Base-by-base conservation (phyloP, 2,113 vertebrate genomes). In the Nothocercus nigrocapillus region DNA sequence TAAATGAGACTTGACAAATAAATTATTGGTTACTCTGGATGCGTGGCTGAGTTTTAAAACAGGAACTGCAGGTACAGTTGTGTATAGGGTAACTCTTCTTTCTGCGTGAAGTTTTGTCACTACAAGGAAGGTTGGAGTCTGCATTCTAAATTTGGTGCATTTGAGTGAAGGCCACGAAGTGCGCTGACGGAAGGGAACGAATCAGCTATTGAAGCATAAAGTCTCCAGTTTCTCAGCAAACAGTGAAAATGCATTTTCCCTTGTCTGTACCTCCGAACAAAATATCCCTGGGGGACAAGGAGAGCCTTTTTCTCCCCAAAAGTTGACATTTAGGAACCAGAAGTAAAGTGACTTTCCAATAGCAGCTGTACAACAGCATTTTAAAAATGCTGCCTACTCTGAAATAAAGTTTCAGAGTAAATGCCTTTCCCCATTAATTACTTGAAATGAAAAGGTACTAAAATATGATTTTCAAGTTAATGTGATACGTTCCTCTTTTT, bases 361-460 rank as follows among this genome's bases (percentile, higher is more conserved):
- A 82, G 58, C 49, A 92, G 76, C 78, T 25, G 77, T 42, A 76
- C 27, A 66, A 75, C 47, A 93, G 82, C 53, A 15, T 64, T 88
- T 95, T 20, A 58, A 78, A 86, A 86, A 63, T 38, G 76, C 44
- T 32, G 15, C 25, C 69, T 81, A 4, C 32, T 25, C 69, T 79
- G 85, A 94, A 93, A 90, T 53, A 58, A 66, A 83, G 68, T 90
- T 66, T 90, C 82, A 72, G 73, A 66, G 82, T 68, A 88, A 86
- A 73, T 44, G 66, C 30, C 13, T 88, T 93, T 82, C 82, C 85
- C 90, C 73, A 69, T 95, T 53, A 72, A 53, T 25, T 90, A 84
- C 62, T 75, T 83, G 0, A 0, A 74, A 73, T 88, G 66, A 90
- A 95, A 82, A 78, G 69, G 34, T 32, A 49, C 27, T 12, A 42